Evolutionary conservation across 2,797 vertebrate species (phyloP), one percentile per base, ranked within the genome.

Genomic region (Meda fulgida): DNA sequence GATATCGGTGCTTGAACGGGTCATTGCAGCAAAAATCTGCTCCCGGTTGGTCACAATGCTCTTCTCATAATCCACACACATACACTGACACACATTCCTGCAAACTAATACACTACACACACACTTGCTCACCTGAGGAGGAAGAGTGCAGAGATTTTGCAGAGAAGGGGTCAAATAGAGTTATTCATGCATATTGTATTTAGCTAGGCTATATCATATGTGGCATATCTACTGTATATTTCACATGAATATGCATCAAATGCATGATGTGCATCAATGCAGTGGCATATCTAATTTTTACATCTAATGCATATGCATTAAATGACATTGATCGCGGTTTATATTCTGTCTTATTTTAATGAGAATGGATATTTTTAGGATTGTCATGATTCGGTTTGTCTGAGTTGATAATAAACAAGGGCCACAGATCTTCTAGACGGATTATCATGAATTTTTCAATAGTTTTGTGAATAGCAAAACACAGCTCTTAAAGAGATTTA

Each of bases 11-110:
- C 83, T 85, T 11, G 58, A 75, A 75, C 40, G 36, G 67, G 83
- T 88, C 87, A 87, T 78, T 88, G 84, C 77, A 88, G 80, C 77
- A 81, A 73, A 87, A 85, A 55, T 34, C 60, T 70, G 65, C 70
- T 85, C 80, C 83, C 60, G 34, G 67, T 69, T 51, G 65, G 67
- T 38, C 80, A 75, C 48, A 69, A 71, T 75, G 46, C 23, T 69
- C 43, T 60, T 80, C 60, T 83, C 81, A 89, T 88, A 75, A 85
- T 87, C 83, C 83, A 76, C 78, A 79, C 84, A 58, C 73, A 70
- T 71, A 72, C 79, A 66, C 81, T n/a, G 78, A 87, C 84, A 86
- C 84, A 83, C 72, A 58, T 81, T 86, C 69, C 55, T 67, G 78
- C 83, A 78, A 31, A 40, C 69, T 73, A 51, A 78, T 18, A 78